A percentile compares a stretch with the other conserved stretches of the same genome.
phyloP scores from a whole-genome alignment of 2,888 invertebrate genomes.

The Geophilus truncorum region DNA sequence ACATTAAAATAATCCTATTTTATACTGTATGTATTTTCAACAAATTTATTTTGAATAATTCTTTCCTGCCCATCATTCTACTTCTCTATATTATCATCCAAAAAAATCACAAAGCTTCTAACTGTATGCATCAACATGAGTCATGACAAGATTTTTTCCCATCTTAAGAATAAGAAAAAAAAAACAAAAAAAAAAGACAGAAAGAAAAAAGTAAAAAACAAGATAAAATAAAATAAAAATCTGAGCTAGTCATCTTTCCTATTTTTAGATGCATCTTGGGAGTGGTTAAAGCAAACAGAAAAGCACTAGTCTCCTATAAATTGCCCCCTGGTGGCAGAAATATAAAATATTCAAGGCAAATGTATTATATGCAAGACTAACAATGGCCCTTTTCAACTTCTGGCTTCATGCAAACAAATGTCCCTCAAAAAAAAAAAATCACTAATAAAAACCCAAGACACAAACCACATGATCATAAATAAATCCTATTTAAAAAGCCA shows the following conservation, averaged over 20 bases:
- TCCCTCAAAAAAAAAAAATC: neutral
- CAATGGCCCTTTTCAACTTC: neutral
- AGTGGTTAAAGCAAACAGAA: neutral
- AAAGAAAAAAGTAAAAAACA: neutral
- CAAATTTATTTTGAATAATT: no score
- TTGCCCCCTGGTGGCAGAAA: neutral
- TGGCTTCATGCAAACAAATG: neutral
- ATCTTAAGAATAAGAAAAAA: no score
- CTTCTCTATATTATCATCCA: no score
- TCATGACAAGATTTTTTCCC: no score
- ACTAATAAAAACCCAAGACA: neutral
- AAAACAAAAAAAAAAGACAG: no score
- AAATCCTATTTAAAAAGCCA: neutral
- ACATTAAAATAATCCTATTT: no score
- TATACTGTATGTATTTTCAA: no score
- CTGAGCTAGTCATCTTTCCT: neutral
- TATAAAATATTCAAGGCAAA: neutral
- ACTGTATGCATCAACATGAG: no score
- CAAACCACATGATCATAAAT: neutral
- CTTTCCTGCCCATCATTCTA: no score
- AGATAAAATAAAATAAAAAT: neutral
- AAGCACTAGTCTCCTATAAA: constrained; percentile 2
- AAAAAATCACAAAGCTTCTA: no score
- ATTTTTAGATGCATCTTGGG: neutral
- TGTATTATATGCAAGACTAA: neutral